Percentiles rank a stretch among this genome's conserved stretches.
These are phyloP conservation scores for Cotesia typhae DNA, from an alignment of 1,140 invertebrate genomes.

Conservation along the genomic window DNA sequence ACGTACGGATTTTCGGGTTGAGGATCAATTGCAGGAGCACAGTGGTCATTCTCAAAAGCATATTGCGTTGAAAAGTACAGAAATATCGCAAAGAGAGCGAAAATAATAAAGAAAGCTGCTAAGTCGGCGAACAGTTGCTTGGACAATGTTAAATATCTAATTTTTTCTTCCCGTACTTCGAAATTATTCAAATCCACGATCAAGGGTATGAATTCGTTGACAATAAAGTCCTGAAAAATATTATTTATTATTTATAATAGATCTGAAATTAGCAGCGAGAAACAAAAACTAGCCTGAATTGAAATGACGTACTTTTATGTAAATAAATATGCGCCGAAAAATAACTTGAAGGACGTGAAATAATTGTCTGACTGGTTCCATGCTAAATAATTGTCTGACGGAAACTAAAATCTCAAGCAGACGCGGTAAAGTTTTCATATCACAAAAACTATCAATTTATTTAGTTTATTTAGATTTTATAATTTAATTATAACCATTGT, in stretches of 20 bases:
- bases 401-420: neutral
- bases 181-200: conserved; percentile 17
- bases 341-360: conserved; percentile 46
- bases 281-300: neutral
- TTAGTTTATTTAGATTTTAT: neutral
- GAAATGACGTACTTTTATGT: conserved; percentile 45
- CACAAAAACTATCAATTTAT: neutral
- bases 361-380: conserved; percentile 45
- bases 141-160: conserved; percentile 17
- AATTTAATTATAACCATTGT: conserved; percentile 20
- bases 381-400: conserved; percentile 27
- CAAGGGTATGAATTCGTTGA: conserved; percentile 42
- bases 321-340: conserved; percentile 44
- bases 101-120: conserved; percentile 36
- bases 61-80: conserved; percentile 41
- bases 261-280: conserved; percentile 4
- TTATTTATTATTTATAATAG: neutral
- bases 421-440: conserved; percentile 11
- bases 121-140: conserved; percentile 40
- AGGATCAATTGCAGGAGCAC: conserved; percentile 16
- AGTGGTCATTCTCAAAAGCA: conserved; percentile 32
- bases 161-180: conserved; percentile 21
- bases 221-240: conserved; percentile 42
- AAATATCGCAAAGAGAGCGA: conserved; percentile 29
- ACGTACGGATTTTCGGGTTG: conserved; percentile 28